These are phyloP conservation scores for Xylocopa sonorina DNA, from an alignment of 1,140 invertebrate species.

Conservation along the genomic window DNA sequence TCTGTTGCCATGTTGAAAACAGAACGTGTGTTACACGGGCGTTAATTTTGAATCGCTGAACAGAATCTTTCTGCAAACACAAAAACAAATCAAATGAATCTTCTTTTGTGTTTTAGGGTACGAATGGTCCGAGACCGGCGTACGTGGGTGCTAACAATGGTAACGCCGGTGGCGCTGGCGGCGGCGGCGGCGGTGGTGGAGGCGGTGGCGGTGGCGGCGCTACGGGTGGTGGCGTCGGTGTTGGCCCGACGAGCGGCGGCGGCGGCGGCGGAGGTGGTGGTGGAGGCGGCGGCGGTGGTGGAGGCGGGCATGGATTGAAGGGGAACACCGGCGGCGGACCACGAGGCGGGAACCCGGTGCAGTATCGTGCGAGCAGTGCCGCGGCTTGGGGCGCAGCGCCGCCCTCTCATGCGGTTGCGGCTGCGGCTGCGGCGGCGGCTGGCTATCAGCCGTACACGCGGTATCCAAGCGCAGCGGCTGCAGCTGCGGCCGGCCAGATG, in stretches of 20 bases:
- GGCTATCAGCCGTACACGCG: constrained; percentile 76
- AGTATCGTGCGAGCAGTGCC: constrained; percentile 76
- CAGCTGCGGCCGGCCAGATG: constrained; percentile 73
- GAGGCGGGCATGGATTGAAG: constrained; percentile 73
- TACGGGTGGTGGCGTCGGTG: constrained; percentile 62
- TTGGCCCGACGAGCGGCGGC: constrained; percentile 59
- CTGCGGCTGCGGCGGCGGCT: constrained; percentile 74
- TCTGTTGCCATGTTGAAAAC: too few species aligned
- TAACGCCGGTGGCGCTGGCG: constrained; percentile 75
- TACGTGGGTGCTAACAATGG: constrained; percentile 80
- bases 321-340: constrained; percentile 75
- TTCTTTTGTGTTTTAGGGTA: constrained; percentile 72
- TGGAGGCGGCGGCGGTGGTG: constrained; percentile 51
- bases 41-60: background rate
- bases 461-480: constrained; percentile 76
- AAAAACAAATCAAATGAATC: background rate
- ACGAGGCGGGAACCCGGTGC: constrained; percentile 78
- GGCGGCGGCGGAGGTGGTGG: constrained; percentile 47
- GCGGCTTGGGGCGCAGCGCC: constrained; percentile 75
- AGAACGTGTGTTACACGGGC: background rate
- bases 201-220: constrained; percentile 50
- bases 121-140: constrained; percentile 79
- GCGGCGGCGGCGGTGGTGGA: constrained; percentile 51
- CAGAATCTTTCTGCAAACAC: background rate
- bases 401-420: constrained; percentile 73